These are phyloP conservation scores for Hedya salicella DNA, from an alignment of 2,888 invertebrate genomes.

Conservation along the genomic window DNA sequence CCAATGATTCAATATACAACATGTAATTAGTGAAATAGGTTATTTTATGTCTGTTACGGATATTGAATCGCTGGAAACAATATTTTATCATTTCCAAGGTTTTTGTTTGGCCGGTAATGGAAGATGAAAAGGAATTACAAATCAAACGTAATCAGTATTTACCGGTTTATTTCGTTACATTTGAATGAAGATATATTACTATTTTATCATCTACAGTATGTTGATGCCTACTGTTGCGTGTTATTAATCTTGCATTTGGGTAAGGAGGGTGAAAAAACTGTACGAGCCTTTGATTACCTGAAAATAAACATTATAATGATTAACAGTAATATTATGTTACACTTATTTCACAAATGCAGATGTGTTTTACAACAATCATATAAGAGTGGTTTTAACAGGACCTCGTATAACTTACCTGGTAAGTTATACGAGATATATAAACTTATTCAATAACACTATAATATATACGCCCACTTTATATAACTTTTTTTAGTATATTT, in stretches of 20 bases:
- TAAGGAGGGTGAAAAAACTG: slow-evolving; percentile 68
- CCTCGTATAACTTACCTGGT: no score
- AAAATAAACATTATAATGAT: slow-evolving; percentile 31
- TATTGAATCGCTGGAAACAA: neutral
- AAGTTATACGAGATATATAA: no score
- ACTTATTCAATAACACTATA: no score
- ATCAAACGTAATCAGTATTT: neutral
- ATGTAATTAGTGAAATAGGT: slow-evolving; percentile 11
- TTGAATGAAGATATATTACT: neutral
- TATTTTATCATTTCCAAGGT: neutral
- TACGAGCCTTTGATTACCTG: slow-evolving; percentile 70
- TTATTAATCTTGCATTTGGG: slow-evolving; percentile 57
- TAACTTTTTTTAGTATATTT: no score
- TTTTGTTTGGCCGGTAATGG: neutral
- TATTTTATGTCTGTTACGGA: slow-evolving; percentile 2
- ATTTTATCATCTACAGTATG: neutral
- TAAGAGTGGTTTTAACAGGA: no score
- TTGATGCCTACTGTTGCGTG: neutral
- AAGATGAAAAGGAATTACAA: slow-evolving; percentile 20
- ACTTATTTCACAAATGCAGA: no score
- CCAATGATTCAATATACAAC: slow-evolving; percentile 11
- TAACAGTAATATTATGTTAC: no score
- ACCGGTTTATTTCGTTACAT: neutral
- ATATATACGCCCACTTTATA: no score
- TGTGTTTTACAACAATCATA: no score